Evolutionary conservation across 2,888 invertebrate genomes (phyloP).

Genomic region (Drosophila algonquin): DNA sequence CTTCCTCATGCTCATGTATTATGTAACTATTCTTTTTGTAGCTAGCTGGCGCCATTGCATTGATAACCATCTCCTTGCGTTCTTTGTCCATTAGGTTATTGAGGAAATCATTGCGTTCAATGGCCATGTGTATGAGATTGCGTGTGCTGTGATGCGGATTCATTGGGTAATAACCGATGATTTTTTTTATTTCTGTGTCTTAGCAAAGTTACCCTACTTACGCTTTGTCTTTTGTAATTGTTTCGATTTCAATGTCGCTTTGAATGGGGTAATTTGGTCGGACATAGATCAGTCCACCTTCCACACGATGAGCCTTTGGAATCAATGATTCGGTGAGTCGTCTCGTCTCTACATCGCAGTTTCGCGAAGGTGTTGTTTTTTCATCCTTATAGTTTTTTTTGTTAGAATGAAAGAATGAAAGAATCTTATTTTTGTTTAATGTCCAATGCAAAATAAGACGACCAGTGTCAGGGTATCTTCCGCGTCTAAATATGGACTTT

Average conservation of each 20-base stretch:
- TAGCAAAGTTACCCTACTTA: slow-evolving; percentile 79
- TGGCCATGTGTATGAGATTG: slow-evolving; percentile 88
- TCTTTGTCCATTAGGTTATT: slow-evolving; percentile 90
- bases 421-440: too few relatives aligned
- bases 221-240: slow-evolving; percentile 86
- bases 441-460: too few relatives aligned
- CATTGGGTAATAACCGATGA: slow-evolving; percentile 33
- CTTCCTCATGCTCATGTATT: slow-evolving; percentile 91
- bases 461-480: too few relatives aligned
- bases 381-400: slow-evolving; percentile 63
- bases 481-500: too few relatives aligned
- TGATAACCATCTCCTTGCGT: slow-evolving; percentile 90
- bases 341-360: slow-evolving; percentile 31
- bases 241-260: slow-evolving; percentile 85
- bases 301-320: slow-evolving; percentile 79
- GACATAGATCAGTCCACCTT: slow-evolving; percentile 85
- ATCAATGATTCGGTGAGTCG: slow-evolving; percentile 32
- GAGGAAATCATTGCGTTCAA: slow-evolving; percentile 92
- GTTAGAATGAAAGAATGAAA: neutral
- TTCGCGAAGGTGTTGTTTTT: slow-evolving; percentile 54
- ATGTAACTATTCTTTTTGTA: slow-evolving; percentile 89
- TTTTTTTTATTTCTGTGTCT: slow-evolving; percentile 36
- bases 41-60: slow-evolving; percentile 91
- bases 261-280: slow-evolving; percentile 84
- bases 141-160: slow-evolving; percentile 84